phyloP scores from a whole-genome alignment of 2,888 invertebrate genomes.

The Prosopocoilus inquinatus region DNA sequence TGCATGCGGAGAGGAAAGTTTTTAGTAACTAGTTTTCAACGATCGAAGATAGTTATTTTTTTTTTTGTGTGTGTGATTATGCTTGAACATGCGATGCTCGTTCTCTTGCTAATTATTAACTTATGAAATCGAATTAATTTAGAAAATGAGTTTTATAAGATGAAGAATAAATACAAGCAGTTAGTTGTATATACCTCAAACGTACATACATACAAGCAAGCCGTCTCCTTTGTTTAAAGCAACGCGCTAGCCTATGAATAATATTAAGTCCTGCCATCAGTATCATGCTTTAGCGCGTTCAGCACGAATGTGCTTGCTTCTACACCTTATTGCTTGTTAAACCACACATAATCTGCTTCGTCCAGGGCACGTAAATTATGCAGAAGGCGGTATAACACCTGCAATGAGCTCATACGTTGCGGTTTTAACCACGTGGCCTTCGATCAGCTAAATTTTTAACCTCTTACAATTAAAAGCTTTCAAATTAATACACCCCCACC shows the following conservation, averaged over 20 bases:
- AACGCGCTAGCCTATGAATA: conserved; percentile 19
- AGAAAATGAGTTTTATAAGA: background rate
- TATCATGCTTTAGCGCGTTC: conserved; percentile 27
- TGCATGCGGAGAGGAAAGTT: conserved; percentile 2
- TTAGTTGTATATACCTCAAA: conserved; percentile 8
- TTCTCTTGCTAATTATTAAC: background rate
- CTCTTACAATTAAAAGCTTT: conserved; percentile 14
- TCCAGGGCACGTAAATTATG: conserved; percentile 36
- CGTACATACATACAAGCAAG: conserved; percentile 14
- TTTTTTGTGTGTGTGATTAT: background rate
- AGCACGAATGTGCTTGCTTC: conserved; percentile 28
- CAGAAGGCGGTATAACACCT: conserved; percentile 23
- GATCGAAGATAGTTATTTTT: conserved; percentile 17
- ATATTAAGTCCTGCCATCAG: conserved; percentile 22
- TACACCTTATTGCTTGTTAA: conserved; percentile 34
- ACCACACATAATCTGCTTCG: conserved; percentile 35
- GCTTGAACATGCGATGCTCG: background rate
- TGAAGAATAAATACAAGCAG: conserved; percentile 14
- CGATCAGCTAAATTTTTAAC: conserved; percentile 18
- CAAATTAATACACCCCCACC: conserved; percentile 2
- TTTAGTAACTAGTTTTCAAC: background rate
- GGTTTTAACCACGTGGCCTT: conserved; percentile 3
- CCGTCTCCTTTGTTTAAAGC: conserved; percentile 7
- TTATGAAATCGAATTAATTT: background rate
- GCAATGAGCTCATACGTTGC: conserved; percentile 19